phyloP scores from a whole-genome alignment of 2,797 vertebrate species.

The Capromys pilorides region DNA sequence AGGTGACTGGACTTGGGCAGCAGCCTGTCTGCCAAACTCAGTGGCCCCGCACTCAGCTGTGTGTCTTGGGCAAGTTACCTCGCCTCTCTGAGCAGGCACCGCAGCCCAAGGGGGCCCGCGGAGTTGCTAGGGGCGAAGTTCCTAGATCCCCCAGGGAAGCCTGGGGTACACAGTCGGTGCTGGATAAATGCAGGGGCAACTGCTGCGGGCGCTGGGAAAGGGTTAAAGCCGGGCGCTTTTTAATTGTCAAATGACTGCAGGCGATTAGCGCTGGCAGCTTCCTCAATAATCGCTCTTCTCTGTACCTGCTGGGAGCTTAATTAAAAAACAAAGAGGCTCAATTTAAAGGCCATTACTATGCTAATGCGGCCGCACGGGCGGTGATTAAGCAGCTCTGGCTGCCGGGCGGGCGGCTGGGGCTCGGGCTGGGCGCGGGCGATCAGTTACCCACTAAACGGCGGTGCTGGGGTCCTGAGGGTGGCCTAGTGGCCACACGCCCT shows the following conservation, averaged over 20 bases:
- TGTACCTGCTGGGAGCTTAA: conserved; percentile 99
- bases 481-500: background rate
- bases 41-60: background rate
- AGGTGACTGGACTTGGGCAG: background rate
- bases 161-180: background rate
- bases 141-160: background rate
- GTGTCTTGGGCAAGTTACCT: background rate
- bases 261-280: conserved; percentile 92
- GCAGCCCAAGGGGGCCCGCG: background rate
- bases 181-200: conserved; percentile 40
- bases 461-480: background rate
- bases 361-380: conserved; percentile 97
- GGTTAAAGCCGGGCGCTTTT: conserved; percentile 88
- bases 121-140: background rate
- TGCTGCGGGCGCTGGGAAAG: conserved; percentile 78
- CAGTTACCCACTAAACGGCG: conserved; percentile 93
- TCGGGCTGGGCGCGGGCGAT: conserved; percentile 87
- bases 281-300: conserved; percentile 99
- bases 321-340: conserved; percentile 99
- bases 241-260: conserved; percentile 90
- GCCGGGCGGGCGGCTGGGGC: conserved; percentile 94
- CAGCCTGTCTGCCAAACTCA: background rate
- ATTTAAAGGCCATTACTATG: conserved; percentile 99
- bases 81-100: background rate
- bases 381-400: conserved; percentile 98